Percentiles rank a stretch among this genome's conserved stretches.
phyloP scores from a whole-genome alignment of 92 coral and sea anemone species.

The Nematostella vectensis region DNA sequence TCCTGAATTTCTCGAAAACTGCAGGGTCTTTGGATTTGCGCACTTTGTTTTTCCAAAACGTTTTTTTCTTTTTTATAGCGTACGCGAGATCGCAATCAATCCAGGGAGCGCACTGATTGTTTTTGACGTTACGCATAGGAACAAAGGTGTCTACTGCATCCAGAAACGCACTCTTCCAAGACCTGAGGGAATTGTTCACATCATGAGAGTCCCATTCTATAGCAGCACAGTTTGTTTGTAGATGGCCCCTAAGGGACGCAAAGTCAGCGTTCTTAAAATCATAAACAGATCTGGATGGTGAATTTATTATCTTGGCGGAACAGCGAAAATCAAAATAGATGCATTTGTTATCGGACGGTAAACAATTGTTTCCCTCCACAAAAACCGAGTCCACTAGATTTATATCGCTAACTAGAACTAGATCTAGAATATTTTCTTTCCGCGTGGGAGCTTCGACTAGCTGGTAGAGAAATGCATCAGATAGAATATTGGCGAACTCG shows the following conservation, averaged over 20 bases:
- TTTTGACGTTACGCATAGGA: not conserved
- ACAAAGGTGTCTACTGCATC: slow-evolving; percentile 2
- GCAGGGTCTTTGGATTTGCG: slow-evolving; percentile 23
- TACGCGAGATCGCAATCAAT: slow-evolving; percentile 10
- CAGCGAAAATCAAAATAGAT: no score
- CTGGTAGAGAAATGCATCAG: not conserved
- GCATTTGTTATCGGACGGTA: no score
- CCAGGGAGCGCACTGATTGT: slow-evolving; percentile 11
- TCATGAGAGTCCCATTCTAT: no score
- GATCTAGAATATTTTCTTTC: not conserved
- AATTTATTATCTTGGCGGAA: no score
- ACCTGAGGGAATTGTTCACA: not conserved
- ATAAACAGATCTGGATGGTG: not conserved
- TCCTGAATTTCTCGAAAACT: slow-evolving; percentile 26
- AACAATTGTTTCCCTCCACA: no score
- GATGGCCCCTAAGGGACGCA: not conserved
- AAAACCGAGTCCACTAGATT: no score
- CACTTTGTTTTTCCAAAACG: slow-evolving; percentile 9
- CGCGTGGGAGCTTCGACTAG: not conserved
- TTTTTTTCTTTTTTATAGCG: slow-evolving; percentile 14
- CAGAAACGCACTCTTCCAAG: not conserved
- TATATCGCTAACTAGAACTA: not conserved
- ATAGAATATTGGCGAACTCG: not conserved
- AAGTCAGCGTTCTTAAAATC: not conserved
- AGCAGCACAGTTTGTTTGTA: not conserved